Evolutionary conservation across 2,888 invertebrate species (phyloP).

Genomic region (Limnephilus auricula): DNA sequence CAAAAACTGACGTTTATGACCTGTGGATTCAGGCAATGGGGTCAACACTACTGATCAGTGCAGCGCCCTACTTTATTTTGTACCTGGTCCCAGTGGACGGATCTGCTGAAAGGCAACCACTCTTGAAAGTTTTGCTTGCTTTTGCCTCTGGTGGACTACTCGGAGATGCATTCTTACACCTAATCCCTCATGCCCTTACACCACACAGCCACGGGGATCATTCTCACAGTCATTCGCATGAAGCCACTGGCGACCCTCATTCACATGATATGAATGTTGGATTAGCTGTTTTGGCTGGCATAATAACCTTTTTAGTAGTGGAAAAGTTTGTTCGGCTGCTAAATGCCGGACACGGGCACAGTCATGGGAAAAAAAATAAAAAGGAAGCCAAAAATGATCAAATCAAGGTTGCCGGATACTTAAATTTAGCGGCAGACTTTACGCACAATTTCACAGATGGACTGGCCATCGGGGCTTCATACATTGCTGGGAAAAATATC

Average conservation of each 20-base stretch:
- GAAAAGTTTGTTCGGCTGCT: constrained; percentile 94
- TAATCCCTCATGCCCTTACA: constrained; percentile 96
- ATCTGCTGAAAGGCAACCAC: constrained; percentile 88
- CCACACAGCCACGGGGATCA: constrained; percentile 73
- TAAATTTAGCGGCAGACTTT: constrained; percentile 98
- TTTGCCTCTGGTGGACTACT: constrained; percentile 97
- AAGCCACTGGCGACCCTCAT: constrained; percentile 77
- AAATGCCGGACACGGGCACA: constrained; percentile 89
- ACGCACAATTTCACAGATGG: constrained; percentile 99
- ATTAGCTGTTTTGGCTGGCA: constrained; percentile 95
- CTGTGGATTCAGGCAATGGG: constrained; percentile 90
- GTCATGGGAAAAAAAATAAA: constrained; percentile 75
- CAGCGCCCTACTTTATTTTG: constrained; percentile 95
- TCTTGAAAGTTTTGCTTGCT: constrained; percentile 92
- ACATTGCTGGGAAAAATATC: constrained; percentile 91
- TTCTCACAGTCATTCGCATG: constrained; percentile 77
- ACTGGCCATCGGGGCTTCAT: constrained; percentile 98
- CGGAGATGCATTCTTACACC: constrained; percentile 98
- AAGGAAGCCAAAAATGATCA: constrained; percentile 71
- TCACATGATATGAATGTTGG: constrained; percentile 93
- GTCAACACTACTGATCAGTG: constrained; percentile 95
- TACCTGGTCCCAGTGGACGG: constrained; percentile 96
- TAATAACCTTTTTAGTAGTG: constrained; percentile 93
- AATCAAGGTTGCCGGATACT: constrained; percentile 84
- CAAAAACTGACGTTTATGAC: constrained; percentile 69